Evolutionary conservation across 1,140 invertebrate genomes (phyloP), one percentile per base, ranked within the genome.

Genomic region (Nomia melanderi): DNA sequence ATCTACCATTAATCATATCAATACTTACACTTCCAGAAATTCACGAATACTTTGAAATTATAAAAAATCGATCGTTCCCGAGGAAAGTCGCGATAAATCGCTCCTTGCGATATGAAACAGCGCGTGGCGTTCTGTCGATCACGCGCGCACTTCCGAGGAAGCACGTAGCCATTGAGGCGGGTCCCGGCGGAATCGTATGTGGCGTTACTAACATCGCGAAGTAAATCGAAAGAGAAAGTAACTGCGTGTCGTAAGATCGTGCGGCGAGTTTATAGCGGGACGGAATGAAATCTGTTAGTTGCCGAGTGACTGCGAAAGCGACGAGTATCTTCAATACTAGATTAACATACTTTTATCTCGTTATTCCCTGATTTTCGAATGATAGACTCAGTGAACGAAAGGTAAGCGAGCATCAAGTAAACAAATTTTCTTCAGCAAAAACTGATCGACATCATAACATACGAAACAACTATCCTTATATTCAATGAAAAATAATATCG

Each of bases 191-290:
- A 36, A 8, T 14, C n/a, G 14, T 44, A 14, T 17, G 41, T 44
- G 14, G 44, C 6, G 62, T 47, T 50, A 31, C 4, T n/a, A 47
- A 59, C 59, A 74, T 66, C 29, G 53, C 39, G 33, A 60, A 77
- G 36, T 27, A 66, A 64, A 74, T 63, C 31, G 70, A 86, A 86
- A 84, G 84, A 70, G 85, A 87, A 89, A 89, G 88, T 87, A 72
- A 80, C 29, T n/a, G 31, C 57, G 31, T 88, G 77, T 85, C 86
- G 86, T 80, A 87, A 88, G 74, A 79, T 25, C 7, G 64, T 74
- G 27, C 41, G 33, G 33, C 74, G 31, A 76, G 60, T 59, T 67
- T 80, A 44, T 57, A 53, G 14, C 23, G 25, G n/a, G 31, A 12
- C 36, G 36, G 20, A 47, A 62, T 17, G 67, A 64, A 73, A 70